Evolutionary conservation across 1,140 invertebrate genomes (phyloP), one percentile per base, ranked within the genome.

Genomic region (Neelides sp.): DNA sequence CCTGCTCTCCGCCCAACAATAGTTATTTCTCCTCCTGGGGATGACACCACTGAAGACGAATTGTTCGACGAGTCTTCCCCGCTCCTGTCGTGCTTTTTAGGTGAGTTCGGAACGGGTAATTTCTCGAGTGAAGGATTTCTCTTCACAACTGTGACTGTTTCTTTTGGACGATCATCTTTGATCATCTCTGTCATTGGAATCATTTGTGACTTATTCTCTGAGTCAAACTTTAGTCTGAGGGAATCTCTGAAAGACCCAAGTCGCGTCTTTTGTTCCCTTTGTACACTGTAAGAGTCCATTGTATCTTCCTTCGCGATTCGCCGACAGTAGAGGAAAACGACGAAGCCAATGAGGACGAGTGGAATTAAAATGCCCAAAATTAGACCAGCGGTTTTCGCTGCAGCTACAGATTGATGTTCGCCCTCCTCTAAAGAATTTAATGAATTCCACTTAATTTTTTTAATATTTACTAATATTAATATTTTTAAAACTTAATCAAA

Each of bases 361-460:
- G 75, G 75, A 36, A 76, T 55, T 7, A 76, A 52, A 4, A 74
- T 64, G 4, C 64, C 67, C 22, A 73, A 28, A 4, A 72, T 67
- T 17, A 73, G 66, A 4, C 68, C 69, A 4, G 66, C 63, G 2
- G 71, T 70, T 44, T 64, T 68, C 19, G 51, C 54, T 36, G 35
- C 47, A 30, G 54, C 27, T 27, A 65, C 67, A 10, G 62, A 63
- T 48, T 64, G 59, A 24, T 62, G 52, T 8, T 63, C 61, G 23
- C 64, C 65, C 45, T 61, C 61, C 62, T 61, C 37, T 54, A 50
- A 45, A 36, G 39, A 49, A 45, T 32, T 78, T 41, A 15, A 36
- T 3, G 20, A 28, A 28, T 32, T 32, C n/a, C 28, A 7, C 28
- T 32, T 8, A 32, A 32, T 8, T 8, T 32, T n/a, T n/a, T 5